A percentile compares a stretch with the other conserved stretches of the same genome.
Conservation (phyloP, 1,140 invertebrate genomes). For the Araneus ventricosus region DNA sequence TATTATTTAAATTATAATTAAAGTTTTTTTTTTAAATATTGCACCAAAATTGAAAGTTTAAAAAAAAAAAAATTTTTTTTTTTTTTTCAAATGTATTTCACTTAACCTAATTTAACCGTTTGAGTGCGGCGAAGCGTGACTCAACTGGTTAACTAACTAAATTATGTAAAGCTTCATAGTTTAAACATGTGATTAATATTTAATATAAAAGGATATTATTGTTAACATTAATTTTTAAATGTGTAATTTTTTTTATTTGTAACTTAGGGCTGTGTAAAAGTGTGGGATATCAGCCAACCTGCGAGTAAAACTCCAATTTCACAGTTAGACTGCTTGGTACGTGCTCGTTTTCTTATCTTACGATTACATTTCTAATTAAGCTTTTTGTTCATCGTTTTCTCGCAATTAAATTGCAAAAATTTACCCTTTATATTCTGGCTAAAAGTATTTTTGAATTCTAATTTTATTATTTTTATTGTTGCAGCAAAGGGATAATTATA, state of each 20-base stretch:
- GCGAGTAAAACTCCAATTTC: constrained; percentile 90
- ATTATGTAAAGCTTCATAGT: too few relatives aligned
- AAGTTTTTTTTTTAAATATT: too few relatives aligned
- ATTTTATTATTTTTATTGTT: constrained; percentile 77
- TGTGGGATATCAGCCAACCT: constrained; percentile 90
- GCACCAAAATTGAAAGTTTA: too few relatives aligned
- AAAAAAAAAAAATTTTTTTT: too few relatives aligned
- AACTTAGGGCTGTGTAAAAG: constrained; percentile 93
- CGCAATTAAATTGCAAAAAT: not conserved
- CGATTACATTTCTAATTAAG: not conserved
- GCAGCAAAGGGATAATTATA: constrained; percentile 97
- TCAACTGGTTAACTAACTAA: too few relatives aligned
- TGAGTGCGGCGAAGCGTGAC: too few relatives aligned
- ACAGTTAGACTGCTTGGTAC: constrained; percentile 94
- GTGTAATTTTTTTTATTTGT: not conserved
- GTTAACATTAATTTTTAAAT: too few relatives aligned
- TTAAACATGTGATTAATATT: too few relatives aligned
- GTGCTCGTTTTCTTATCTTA: constrained; percentile 76
- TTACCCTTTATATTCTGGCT: too few relatives aligned
- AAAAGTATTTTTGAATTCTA: constrained; percentile 26
- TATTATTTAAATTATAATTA: not conserved
- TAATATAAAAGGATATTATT: too few relatives aligned
- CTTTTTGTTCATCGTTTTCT: not conserved
- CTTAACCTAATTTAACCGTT: too few relatives aligned
- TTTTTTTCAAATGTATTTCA: too few relatives aligned